A percentile compares a stretch with the other conserved stretches of the same genome.
These are phyloP conservation scores for Corella eumyota DNA, from an alignment of 23 tunicate genomes.

Conservation along the genomic window DNA sequence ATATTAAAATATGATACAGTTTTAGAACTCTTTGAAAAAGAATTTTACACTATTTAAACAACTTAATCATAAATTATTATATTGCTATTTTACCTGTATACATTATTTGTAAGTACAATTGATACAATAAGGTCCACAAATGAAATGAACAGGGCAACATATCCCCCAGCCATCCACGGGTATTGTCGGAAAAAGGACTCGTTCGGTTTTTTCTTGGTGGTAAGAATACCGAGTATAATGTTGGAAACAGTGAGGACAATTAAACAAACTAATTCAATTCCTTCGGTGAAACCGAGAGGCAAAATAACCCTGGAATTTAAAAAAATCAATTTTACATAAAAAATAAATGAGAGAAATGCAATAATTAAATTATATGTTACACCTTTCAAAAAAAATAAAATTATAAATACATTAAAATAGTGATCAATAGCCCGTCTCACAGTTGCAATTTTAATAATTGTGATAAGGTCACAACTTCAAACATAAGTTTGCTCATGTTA, in stretches of 20 bases:
- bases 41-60: conserved; percentile 3
- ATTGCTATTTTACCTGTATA: conserved; percentile 30
- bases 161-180: conserved; percentile 80
- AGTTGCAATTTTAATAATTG: no score
- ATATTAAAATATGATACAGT: not conserved
- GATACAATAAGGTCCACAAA: conserved; percentile 66
- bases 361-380: no score
- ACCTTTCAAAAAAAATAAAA: no score
- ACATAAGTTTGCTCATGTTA: no score
- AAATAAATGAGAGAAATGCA: no score
- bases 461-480: no score
- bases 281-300: conserved; percentile 83
- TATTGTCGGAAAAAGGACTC: conserved; percentile 34
- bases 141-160: conserved; percentile 38
- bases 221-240: conserved; percentile 54
- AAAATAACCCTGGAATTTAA: conserved; percentile 19
- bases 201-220: conserved; percentile 27
- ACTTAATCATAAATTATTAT: not conserved
- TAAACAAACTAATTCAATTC: conserved; percentile 78
- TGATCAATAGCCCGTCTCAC: no score
- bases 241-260: conserved; percentile 40
- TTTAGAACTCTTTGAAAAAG: not conserved
- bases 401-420: no score
- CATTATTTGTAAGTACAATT: conserved; percentile 47
- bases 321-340: no score